Evolutionary conservation across 2,797 vertebrate species (phyloP), one percentile per base, ranked within the genome.

Genomic region (Sebastes baramenuke): DNA sequence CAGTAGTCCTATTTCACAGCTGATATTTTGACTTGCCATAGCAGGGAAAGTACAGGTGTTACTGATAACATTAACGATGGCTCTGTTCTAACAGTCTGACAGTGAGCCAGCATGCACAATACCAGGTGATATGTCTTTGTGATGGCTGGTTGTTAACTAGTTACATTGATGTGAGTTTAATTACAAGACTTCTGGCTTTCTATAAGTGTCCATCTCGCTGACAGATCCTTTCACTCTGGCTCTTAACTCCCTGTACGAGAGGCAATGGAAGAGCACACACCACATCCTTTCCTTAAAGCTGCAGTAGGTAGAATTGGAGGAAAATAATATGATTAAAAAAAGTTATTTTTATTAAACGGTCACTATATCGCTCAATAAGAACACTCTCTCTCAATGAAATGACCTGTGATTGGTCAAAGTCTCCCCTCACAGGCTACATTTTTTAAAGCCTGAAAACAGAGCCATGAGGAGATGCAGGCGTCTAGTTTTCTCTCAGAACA

Each of bases 371-470:
- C 30, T 32, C 30, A 32, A 32, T 32, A 32, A 32, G 30, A 30
- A 30, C 30, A 8, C 30, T 32, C 30, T 32, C 2, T 32, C 30
- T 32, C 30, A 30, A 30, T 32, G 30, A 32, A 32, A 32, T 32
- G 8, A 32, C 30, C 30, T 32, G 30, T 32, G 30, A 32, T 32
- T 32, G 30, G 30, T 32, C 30, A 32, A 32, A 32, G 30, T 32
- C 30, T 0, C 0, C 30, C 8, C 1, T 32, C 30, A 8, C 30
- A 32, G 30, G 30, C 30, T 30, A 0, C 1, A 32, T 32, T 32
- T 32, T 32, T 3, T 0, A 0, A 32, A 32, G 30, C 30, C 8
- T 30, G 30, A 30, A 30, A 30, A 0, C 30, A 30, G 30, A 30
- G 30, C 8, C 30, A 30, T 30, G 30, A 30, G 30, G 30, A 30